Evolutionary conservation across 2,888 invertebrate genomes (phyloP), one percentile per base, ranked within the genome.

Genomic region (Zaprionus bogoriensis): DNA sequence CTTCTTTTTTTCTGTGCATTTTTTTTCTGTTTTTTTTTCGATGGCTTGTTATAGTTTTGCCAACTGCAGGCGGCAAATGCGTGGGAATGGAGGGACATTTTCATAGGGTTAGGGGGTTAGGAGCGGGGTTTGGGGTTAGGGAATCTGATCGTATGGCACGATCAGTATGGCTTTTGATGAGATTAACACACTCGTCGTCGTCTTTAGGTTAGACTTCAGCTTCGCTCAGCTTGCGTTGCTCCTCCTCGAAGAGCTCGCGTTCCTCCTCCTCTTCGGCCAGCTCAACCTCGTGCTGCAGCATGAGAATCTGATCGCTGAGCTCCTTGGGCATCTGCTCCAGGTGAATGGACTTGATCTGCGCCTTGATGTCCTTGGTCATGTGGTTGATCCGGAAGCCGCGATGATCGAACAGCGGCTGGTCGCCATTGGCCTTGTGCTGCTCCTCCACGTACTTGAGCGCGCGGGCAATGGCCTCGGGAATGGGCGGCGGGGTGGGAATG

Each of bases 401-500:
- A 61, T 89, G 88, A 72, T 89, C 89, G 59, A 86, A 89, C 50
- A 87, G 51, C 0, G 89, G 83, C 41, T 72, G 76, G 23, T 87
- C 85, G 1, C 89, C 89, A 45, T 88, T 87, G n/a, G 79, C 77
- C 64, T 88, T 88, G 51, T 86, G 88, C 69, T 89, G 89, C 92
- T 55, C 89, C 65, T 94, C 94, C 39, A 94, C 92, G 90, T 93
- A 95, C 77, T 95, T 95, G 4, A 95, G 91, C 10, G 95, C 94
- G 81, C 93, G 94, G 75, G 94, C 94, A 76, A 95, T 95, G 77
- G 93, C 94, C 66, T 93, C 93, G 20, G 95, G 95, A 55, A 93
- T 93, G 38, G 95, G 95, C 0, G 95, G 95, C 14, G 95, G 93
- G 7, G 95, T 95, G 1, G 95, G 95, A 45, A 95, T 91, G 89